A percentile compares a stretch with the other conserved stretches of the same genome.
Conservation (phyloP, 2,797 vertebrate genomes). For the Lerista edwardsae region DNA sequence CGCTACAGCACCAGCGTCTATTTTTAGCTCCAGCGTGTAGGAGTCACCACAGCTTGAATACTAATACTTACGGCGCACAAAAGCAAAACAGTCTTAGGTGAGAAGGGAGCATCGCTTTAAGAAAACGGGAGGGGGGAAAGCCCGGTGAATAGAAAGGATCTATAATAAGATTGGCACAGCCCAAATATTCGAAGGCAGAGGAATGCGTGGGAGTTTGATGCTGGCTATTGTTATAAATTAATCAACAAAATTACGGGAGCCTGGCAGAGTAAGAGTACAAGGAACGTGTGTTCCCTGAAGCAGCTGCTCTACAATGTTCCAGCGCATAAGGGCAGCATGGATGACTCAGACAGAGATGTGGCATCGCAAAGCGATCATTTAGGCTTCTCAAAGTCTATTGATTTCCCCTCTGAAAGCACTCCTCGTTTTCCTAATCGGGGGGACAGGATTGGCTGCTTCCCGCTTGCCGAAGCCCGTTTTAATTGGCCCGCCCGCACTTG, state of each 20-base stretch:
- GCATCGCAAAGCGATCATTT: slow-evolving; percentile 28
- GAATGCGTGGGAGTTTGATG: slow-evolving; percentile 8
- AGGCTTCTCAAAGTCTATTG: slow-evolving; percentile 36
- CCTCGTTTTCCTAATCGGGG: neutral
- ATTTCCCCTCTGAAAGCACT: slow-evolving; percentile 33
- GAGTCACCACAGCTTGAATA: slow-evolving; percentile 60
- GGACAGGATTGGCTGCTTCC: slow-evolving; percentile 25
- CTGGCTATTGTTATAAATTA: slow-evolving; percentile 12
- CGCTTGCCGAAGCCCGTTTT: neutral
- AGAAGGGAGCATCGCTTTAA: slow-evolving; percentile 3
- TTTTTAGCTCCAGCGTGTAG: slow-evolving; percentile 71
- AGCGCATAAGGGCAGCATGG: slow-evolving; percentile 33
- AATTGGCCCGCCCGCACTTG: neutral
- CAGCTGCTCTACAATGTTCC: slow-evolving; percentile 29
- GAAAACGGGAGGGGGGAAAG: slow-evolving; percentile 18
- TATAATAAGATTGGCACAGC: slow-evolving; percentile 20
- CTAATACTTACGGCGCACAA: slow-evolving; percentile 59
- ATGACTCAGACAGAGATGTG: slow-evolving; percentile 31
- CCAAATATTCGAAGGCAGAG: slow-evolving; percentile 32
- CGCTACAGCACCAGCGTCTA: slow-evolving; percentile 54
- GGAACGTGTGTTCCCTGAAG: slow-evolving; percentile 37
- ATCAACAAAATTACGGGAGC: slow-evolving; percentile 17
- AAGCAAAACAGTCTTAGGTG: slow-evolving; percentile 34
- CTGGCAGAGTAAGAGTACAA: neutral
- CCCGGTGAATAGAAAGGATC: neutral